These are phyloP conservation scores for Micromesistius poutassou DNA, from an alignment of 2,797 vertebrate genomes.

Conservation along the genomic window DNA sequence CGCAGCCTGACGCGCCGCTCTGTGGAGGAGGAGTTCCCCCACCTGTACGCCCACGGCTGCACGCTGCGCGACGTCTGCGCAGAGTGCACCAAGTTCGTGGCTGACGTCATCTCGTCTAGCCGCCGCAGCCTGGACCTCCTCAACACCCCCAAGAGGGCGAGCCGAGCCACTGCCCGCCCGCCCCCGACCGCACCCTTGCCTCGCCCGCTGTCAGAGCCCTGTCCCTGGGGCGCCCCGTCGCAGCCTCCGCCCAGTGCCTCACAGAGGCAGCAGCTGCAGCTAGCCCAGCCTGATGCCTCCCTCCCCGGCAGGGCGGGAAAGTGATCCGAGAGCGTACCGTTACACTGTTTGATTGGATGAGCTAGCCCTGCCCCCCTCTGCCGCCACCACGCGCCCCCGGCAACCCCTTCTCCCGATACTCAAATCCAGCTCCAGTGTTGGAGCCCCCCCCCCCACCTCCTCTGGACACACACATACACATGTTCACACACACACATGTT, in stretches of 20 bases:
- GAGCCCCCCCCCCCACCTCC: neutral
- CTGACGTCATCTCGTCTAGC: slow-evolving; percentile 87
- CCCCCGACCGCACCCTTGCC: slow-evolving; percentile 36
- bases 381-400: neutral
- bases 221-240: neutral
- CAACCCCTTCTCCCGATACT: slow-evolving; percentile 11
- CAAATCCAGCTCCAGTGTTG: slow-evolving; percentile 2
- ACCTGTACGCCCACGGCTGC: slow-evolving; percentile 89
- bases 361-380: slow-evolving; percentile 4
- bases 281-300: neutral
- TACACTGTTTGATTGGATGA: neutral
- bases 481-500: too few relatives aligned
- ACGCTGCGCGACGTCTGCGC: slow-evolving; percentile 85
- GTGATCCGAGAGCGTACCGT: neutral
- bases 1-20: slow-evolving; percentile 77
- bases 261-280: slow-evolving; percentile 3
- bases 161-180: slow-evolving; percentile 41
- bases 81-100: slow-evolving; percentile 87
- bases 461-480: neutral
- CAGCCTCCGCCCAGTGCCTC: neutral
- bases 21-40: slow-evolving; percentile 91
- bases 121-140: slow-evolving; percentile 89
- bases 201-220: slow-evolving; percentile 1
- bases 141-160: slow-evolving; percentile 75
- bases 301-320: neutral